Conservation (phyloP, 2,113 vertebrate genomes). For the Stegostoma tigrinum region DNA sequence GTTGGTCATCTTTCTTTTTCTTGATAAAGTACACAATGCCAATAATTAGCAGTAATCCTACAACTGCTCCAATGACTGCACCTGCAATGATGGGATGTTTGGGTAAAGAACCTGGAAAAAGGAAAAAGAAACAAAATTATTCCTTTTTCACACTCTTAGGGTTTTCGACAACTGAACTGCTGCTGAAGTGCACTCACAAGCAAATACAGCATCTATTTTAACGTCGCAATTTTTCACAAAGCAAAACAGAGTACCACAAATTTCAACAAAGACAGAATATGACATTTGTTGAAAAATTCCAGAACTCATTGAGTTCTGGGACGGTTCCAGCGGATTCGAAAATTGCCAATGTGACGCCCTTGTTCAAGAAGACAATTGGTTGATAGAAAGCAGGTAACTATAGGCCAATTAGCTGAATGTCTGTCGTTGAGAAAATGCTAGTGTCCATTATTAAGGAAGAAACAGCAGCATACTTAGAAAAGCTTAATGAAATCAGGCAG, state of each 20-base stretch:
- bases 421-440: too few relatives aligned
- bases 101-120: conserved; percentile 54
- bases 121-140: conserved; percentile 37
- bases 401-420: too few relatives aligned
- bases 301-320: too few relatives aligned
- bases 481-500: too few relatives aligned
- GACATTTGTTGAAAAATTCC: too few relatives aligned
- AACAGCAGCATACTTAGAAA: too few relatives aligned
- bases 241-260: not conserved
- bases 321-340: too few relatives aligned
- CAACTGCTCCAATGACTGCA: conserved; percentile 63
- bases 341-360: too few relatives aligned
- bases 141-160: not conserved
- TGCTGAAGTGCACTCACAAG: not conserved
- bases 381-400: too few relatives aligned
- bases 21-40: conserved; percentile 64
- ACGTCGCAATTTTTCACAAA: not conserved
- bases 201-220: not conserved
- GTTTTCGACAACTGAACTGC: not conserved
- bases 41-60: conserved; percentile 67
- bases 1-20: conserved; percentile 53
- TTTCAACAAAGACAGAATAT: not conserved
- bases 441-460: too few relatives aligned
- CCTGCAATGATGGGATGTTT: conserved; percentile 64
- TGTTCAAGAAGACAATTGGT: too few relatives aligned